These are phyloP conservation scores for Athene noctua DNA, from an alignment of 2,113 vertebrate genomes.

Conservation along the genomic window DNA sequence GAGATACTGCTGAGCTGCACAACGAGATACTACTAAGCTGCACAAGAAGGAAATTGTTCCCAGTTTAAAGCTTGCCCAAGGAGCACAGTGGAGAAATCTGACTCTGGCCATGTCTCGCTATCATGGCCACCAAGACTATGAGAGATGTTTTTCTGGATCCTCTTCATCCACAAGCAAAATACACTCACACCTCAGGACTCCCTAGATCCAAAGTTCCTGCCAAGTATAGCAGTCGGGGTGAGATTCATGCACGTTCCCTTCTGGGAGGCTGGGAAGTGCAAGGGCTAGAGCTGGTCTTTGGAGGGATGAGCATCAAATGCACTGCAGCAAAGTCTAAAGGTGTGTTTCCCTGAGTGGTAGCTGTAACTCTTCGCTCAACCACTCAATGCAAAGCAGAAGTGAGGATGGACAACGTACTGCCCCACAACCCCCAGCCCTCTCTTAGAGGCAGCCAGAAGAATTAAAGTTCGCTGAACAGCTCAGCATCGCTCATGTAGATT, in stretches of 20 bases:
- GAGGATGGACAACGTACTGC: too few relatives aligned
- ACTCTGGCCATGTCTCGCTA: neutral
- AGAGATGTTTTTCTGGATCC: neutral
- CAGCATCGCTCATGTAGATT: accelerated
- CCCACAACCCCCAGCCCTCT: neutral
- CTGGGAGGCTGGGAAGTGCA: neutral
- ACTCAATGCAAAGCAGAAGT: neutral
- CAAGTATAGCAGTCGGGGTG: neutral
- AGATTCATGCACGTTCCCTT: accelerated
- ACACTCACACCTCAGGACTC: neutral
- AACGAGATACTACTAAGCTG: neutral
- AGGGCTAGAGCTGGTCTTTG: accelerated
- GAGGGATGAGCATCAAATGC: neutral
- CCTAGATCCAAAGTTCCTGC: neutral
- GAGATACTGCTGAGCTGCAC: neutral
- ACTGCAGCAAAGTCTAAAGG: accelerated
- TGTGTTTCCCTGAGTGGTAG: neutral
- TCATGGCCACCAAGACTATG: neutral
- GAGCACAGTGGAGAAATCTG: neutral
- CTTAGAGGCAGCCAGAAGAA: accelerated
- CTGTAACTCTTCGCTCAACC: neutral
- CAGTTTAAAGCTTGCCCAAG: neutral
- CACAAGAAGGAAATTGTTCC: neutral
- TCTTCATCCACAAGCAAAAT: neutral
- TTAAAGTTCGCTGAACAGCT: neutral